These are phyloP conservation scores for Martes flavigula DNA, from an alignment of 2,797 vertebrate species.

Conservation along the genomic window DNA sequence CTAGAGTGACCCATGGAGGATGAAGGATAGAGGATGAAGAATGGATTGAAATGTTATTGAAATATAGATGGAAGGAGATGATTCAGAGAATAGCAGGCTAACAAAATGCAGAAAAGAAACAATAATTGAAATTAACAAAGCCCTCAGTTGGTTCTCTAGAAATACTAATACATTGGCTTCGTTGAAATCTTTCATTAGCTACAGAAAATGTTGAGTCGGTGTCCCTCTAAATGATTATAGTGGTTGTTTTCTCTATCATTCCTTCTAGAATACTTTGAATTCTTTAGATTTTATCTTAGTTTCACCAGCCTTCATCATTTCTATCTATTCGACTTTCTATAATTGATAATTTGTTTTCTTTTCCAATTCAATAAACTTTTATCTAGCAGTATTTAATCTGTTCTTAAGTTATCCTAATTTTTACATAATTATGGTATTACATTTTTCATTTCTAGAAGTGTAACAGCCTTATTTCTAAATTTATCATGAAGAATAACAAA, in stretches of 20 bases:
- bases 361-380: neutral
- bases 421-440: neutral
- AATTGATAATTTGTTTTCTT: neutral
- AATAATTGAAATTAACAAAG: neutral
- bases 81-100: neutral
- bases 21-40: neutral
- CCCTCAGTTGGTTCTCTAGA: neutral
- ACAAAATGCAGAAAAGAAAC: neutral
- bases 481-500: neutral
- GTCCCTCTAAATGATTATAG: neutral
- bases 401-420: neutral
- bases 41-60: neutral
- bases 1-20: neutral
- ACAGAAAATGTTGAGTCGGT: neutral
- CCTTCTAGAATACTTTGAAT: neutral
- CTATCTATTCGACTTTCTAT: neutral
- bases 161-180: neutral
- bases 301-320: neutral
- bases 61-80: neutral
- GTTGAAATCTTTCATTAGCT: neutral
- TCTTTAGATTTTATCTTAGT: neutral
- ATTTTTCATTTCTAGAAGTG: neutral
- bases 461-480: neutral
- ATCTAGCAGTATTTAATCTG: neutral
- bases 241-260: neutral